phyloP scores from a whole-genome alignment of 2,113 vertebrate species.

The Megaceryle torquata region DNA sequence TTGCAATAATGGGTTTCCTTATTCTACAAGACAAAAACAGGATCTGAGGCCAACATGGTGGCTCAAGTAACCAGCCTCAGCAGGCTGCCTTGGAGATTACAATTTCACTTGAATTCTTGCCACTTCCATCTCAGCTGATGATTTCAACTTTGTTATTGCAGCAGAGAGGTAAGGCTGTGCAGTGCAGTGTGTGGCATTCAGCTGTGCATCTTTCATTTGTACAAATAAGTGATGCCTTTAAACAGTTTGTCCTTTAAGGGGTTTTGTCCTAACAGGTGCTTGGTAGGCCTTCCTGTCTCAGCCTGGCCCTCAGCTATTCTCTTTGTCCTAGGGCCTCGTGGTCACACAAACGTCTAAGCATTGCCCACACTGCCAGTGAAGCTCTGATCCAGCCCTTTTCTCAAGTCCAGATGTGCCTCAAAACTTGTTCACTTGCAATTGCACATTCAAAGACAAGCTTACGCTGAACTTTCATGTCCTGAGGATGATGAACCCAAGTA shows the following conservation, averaged over 20 bases:
- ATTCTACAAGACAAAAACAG: constrained; percentile 75
- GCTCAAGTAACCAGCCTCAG: constrained; percentile 64
- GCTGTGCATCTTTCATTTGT: background rate
- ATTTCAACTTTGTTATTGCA: constrained; percentile 18
- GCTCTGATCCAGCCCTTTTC: background rate
- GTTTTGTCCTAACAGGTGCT: background rate
- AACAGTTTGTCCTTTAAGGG: background rate
- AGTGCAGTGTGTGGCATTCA: background rate
- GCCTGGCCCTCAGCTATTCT: background rate
- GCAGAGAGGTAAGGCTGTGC: background rate
- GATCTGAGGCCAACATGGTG: constrained; percentile 59
- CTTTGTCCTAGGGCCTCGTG: background rate
- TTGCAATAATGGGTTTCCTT: constrained; percentile 78
- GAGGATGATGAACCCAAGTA: background rate
- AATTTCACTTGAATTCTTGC: constrained; percentile 54
- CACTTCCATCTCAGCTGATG: background rate
- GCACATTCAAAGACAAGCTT: background rate
- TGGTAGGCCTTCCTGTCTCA: background rate
- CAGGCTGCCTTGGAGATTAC: constrained; percentile 32
- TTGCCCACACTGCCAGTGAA: background rate
- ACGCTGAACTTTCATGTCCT: background rate
- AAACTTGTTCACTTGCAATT: background rate
- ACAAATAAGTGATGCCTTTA: background rate
- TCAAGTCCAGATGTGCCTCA: background rate
- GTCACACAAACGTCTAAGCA: background rate